Base-by-base conservation (phyloP, 2,888 invertebrate species). In the Cryptus armator region DNA sequence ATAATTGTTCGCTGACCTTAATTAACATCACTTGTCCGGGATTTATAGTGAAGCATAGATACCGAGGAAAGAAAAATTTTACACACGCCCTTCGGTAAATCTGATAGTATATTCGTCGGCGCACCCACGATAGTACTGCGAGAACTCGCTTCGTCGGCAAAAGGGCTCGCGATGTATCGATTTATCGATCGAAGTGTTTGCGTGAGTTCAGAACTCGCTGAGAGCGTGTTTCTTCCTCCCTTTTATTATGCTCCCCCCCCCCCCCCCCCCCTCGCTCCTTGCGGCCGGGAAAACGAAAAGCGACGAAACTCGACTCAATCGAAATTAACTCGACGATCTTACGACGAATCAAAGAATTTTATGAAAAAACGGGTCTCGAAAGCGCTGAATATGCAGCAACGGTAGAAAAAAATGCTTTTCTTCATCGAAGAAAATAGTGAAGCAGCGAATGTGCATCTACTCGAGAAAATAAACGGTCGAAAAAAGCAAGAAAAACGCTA, bases 11-110 rank as follows among this genome's bases (percentile, higher is more conserved):
- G 72, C 81, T 87, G 86, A 87, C 86, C 85, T 75, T 86, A 88
- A 87, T 88, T 87, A 85, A 84, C 74, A 86, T 85, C 88, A 88
- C 86, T 88, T 87, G 85, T 81, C 68, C 75, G 71, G 72, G 87
- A 88, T 86, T 87, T 84, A 80, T 79, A 67, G 75, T 46, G 67
- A 64, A 44, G 66, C 37, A 75, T 37, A 37, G 37, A 37, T 9
- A 59, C 44, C 44, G 44, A 74, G 51, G 12, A 43, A 81, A 72
- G 78, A 56, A 75, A 80, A 77, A 5, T 37, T 84, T 82, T 84
- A 80, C 75, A 71, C 82, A 71, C 81, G 76, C 56, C 66, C 48
- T 51, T 56, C 64, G 56, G 74, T 12, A 62, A 83, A 75, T 56
- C 70, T 72, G 71, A 76, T 81, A 78, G 72, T 78, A 72, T 48